Evolutionary conservation across 2,797 vertebrate species (phyloP), one percentile per base, ranked within the genome.

Genomic region (Siniperca undulata): DNA sequence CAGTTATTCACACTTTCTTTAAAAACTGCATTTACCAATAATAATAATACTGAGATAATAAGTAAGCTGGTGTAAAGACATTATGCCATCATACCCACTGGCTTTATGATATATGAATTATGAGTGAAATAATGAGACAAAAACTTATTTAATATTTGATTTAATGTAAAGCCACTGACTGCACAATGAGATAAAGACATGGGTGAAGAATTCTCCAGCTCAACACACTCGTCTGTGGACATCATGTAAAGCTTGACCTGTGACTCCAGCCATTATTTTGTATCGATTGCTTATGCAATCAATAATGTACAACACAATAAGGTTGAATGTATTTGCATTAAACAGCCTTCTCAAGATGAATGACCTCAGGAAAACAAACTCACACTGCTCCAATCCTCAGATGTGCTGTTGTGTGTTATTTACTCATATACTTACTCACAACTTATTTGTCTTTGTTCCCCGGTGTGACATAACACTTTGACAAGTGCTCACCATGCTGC

Each of bases 401-500:
- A 58, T 16, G 87, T 70, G 81, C 73, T 20, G 65, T 85, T 78
- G n/a, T 44, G 42, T 71, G 81, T 87, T 88, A 85, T 91, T 92
- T 83, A 86, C 69, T 82, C 55, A 67, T 53, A 75, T 74, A 42
- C 68, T 61, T 74, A 12, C 74, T 60, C 40, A 34, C 42, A 16
- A 74, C 66, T 64, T 91, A 73, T 83, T 81, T 61, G 82, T 86
- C 80, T 90, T 50, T 68, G 82, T 46, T 91, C 90, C 88, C 86
- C 11, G 24, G 70, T 74, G 83, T 4, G 44, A 81, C 60, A 68
- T 86, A 85, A 91, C 81, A 66, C 46, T 81, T 52, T 65, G 82
- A 90, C 83, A 66, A 70, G 77, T 36, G 70, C 81, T 80, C 81
- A 30, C 70, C 2, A 20, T 4, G 70, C 78, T 11, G 70, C 74